Base-by-base conservation (phyloP, 2,113 vertebrate species). In the Paramisgurnus dabryanus region DNA sequence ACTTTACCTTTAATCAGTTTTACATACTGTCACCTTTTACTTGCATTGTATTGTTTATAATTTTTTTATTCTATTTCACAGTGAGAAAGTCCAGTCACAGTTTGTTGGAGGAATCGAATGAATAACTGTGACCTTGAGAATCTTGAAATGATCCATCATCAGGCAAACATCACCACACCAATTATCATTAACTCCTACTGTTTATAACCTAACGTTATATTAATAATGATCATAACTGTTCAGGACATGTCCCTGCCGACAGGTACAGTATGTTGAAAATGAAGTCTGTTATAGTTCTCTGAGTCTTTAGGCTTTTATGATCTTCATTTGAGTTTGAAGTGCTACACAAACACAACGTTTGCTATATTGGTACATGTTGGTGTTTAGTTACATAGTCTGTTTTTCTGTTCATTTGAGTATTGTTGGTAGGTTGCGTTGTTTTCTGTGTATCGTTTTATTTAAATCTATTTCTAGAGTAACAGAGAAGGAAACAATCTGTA, bases 51-150 rank as follows among this genome's bases (percentile, higher is more conserved):
- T 47, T 47, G 45, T 47, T 47, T 0, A 41, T 12, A 43, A 12
- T 9, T 10, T 70, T 65, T 40, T 6, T 43, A 2, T 55, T 68
- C 47, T 81, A 27, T 76, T 49, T 81, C 76, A 3, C 80, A 81
- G 80, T 81, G 80, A 81, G 18, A 22, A 68, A 6, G 11, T 13
- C 18, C 55, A 49, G 53, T 41, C 13, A 7, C 12, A 40, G 12
- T 47, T 61, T 57, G 39, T 8, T 49, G 67, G 67, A 72, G 5
- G 61, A 72, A 22, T 73, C 39, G 2, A 61, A 61, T 27, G 7
- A 72, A 18, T 57, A 57, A 71, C 72, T 76, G 82, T 49, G 77
- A 79, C 71, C 49, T 40, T 63, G 13, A 83, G 53, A 63, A 70
- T 53, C 50, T 53, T 58, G 17, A 13, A 74, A 61, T 64, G 34